These are phyloP conservation scores for Thalassophryne amazonica DNA, from an alignment of 2,797 vertebrate genomes.

Conservation along the genomic window DNA sequence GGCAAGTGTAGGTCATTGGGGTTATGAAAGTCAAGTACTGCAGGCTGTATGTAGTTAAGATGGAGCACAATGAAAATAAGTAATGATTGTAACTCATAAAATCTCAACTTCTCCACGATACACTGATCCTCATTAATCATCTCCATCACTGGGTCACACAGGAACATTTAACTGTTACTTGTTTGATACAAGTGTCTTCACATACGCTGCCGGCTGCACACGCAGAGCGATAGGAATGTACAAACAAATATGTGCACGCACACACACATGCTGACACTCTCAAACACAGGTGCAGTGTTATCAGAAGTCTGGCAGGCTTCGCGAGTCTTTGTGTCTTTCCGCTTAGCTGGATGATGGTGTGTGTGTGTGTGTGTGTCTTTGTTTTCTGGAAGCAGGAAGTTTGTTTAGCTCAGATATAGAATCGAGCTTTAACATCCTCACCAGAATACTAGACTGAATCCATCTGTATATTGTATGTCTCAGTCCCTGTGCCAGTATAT, in stretches of 20 bases:
- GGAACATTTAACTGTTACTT: neutral
- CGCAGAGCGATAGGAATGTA: slow-evolving; percentile 45
- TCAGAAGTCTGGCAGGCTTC: slow-evolving; percentile 65
- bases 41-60: too few species aligned
- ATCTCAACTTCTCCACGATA: too few species aligned
- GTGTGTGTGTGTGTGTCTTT: slow-evolving; percentile 1
- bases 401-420: slow-evolving; percentile 43
- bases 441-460: slow-evolving; percentile 11
- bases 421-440: slow-evolving; percentile 44
- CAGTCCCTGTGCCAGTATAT: slow-evolving; percentile 43
- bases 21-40: neutral
- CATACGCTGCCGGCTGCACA: slow-evolving; percentile 17
- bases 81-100: too few species aligned
- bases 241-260: neutral
- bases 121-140: neutral
- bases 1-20: neutral
- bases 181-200: slow-evolving; percentile 18
- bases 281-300: slow-evolving; percentile 51
- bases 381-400: too few species aligned
- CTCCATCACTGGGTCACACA: neutral
- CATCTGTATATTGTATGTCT: slow-evolving; percentile 26
- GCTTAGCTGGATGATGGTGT: slow-evolving; percentile 54
- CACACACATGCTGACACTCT: neutral
- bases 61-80: too few species aligned
- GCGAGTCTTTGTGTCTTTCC: slow-evolving; percentile 57